phyloP scores from a whole-genome alignment of 2,797 vertebrate genomes.

The Crenuchus spilurus region DNA sequence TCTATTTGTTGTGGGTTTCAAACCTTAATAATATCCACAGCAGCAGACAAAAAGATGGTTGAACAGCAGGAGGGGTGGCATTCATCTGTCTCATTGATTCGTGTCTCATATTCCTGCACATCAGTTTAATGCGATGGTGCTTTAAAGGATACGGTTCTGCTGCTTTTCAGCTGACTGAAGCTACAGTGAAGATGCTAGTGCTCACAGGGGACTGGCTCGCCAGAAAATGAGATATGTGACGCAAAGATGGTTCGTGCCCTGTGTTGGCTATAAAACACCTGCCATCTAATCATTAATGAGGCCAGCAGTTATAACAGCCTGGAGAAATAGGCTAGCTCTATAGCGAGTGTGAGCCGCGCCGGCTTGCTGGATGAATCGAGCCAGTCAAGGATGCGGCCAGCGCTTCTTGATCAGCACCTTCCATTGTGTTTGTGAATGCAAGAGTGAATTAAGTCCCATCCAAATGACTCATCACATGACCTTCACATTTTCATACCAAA shows the following conservation, averaged over 20 bases:
- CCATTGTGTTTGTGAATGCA: slow-evolving; percentile 28
- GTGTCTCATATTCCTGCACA: slow-evolving; percentile 50
- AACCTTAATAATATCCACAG: slow-evolving; percentile 44
- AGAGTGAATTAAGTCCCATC: slow-evolving; percentile 35
- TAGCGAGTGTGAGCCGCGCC: slow-evolving; percentile 14
- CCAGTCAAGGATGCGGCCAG: slow-evolving; percentile 31
- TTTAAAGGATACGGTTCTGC: slow-evolving; percentile 39
- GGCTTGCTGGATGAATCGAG: slow-evolving; percentile 39
- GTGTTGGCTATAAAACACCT: slow-evolving; percentile 56
- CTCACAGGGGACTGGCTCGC: slow-evolving; percentile 6
- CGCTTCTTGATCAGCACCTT: slow-evolving; percentile 21
- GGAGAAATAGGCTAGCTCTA: slow-evolving; percentile 31
- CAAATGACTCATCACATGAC: slow-evolving; percentile 40
- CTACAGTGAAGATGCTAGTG: slow-evolving; percentile 18
- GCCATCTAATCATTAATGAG: slow-evolving; percentile 47
- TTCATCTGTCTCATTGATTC: slow-evolving; percentile 53
- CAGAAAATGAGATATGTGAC: slow-evolving; percentile 24
- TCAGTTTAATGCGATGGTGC: slow-evolving; percentile 35
- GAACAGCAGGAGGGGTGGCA: slow-evolving; percentile 48
- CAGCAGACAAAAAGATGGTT: slow-evolving; percentile 30
- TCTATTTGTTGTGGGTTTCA: slow-evolving; percentile 36
- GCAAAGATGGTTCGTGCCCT: slow-evolving; percentile 12
- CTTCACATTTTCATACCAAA: slow-evolving; percentile 30
- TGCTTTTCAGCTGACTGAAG: slow-evolving; percentile 22
- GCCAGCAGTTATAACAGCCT: slow-evolving; percentile 41